These are phyloP conservation scores for Potorous gilbertii DNA, from an alignment of 2,797 vertebrate genomes.

Conservation along the genomic window DNA sequence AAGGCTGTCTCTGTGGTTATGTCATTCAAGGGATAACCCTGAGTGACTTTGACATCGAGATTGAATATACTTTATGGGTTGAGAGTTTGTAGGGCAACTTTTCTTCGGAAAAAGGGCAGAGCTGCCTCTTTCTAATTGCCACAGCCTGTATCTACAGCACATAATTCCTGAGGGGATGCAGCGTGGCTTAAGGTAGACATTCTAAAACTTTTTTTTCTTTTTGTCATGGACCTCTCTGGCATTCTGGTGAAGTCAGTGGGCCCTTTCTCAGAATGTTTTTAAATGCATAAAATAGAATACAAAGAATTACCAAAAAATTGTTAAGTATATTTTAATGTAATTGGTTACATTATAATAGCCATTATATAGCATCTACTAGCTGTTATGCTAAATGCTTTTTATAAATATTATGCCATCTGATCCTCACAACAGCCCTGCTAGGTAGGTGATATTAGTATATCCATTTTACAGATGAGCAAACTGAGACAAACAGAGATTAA, in stretches of 20 bases:
- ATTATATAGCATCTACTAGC: no score
- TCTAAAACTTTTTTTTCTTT: background rate
- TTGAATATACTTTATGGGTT: background rate
- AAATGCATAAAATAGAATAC: background rate
- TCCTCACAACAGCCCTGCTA: no score
- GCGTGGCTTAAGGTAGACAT: background rate
- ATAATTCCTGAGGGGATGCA: background rate
- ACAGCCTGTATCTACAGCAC: background rate
- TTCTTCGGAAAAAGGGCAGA: background rate
- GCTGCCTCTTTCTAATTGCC: background rate
- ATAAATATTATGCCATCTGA: no score
- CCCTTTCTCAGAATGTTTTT: background rate
- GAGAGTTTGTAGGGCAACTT: background rate
- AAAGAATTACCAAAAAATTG: background rate
- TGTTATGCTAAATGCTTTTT: no score
- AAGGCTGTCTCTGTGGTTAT: background rate
- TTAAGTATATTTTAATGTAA: background rate
- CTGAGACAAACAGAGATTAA: no score
- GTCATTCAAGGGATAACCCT: background rate
- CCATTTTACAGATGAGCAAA: no score
- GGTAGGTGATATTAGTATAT: no score
- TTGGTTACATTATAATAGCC: background rate
- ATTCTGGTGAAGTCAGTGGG: background rate
- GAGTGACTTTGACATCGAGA: background rate
- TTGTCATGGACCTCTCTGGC: background rate